Base-by-base conservation (phyloP, 2,888 invertebrate species). In the Ophion costatus region DNA sequence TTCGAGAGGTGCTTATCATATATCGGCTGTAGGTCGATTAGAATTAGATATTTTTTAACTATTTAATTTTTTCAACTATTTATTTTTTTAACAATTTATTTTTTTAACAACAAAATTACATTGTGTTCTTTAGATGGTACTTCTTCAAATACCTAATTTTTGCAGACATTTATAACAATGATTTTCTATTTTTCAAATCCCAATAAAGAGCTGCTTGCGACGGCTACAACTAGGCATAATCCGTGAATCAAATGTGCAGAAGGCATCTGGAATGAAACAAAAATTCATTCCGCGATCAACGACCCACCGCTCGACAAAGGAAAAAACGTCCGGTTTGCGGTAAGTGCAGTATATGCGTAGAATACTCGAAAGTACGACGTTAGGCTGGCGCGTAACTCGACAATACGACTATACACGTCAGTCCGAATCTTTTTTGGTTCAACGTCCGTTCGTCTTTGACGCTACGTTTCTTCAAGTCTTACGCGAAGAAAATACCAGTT, bases 251-350 rank as follows among this genome's bases (percentile, higher is more conserved):
- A 76, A 70, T 59, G 42, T 59, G 59, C 29, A 11, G 33, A 14
- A 67, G 1, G 9, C 1, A 66, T 51, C 33, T 56, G 45, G 6
- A 38, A 38, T 6, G 7, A 38, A 38, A 38, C 29, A 38, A 38
- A 38, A 9, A 38, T 69, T 69, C 66, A 57, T 24, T 78, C 24
- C 56, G 20, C 63, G 76, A 76, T 81, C 81, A 70, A 81, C 69
- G 80, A 59, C 80, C 75, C 70, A 76, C 56, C 70, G 56, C 63
- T 45, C 38, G 22, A 63, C 70, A 56, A 76, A 81, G 42, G 24
- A 69, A 64, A 78, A 69, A 66, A 63, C 74, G 74, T 56, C 51
- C 51, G 20, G 59, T 22, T 22, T 38, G 38, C 38, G 38, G 38
- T 22, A 56, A 66, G 45, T 22, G 20, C 63, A 56, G 22, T 56